A percentile compares a stretch with the other conserved stretches of the same genome.
Evolutionary conservation across 2,113 vertebrate species (phyloP).

Genomic region (Glareola pratincola): DNA sequence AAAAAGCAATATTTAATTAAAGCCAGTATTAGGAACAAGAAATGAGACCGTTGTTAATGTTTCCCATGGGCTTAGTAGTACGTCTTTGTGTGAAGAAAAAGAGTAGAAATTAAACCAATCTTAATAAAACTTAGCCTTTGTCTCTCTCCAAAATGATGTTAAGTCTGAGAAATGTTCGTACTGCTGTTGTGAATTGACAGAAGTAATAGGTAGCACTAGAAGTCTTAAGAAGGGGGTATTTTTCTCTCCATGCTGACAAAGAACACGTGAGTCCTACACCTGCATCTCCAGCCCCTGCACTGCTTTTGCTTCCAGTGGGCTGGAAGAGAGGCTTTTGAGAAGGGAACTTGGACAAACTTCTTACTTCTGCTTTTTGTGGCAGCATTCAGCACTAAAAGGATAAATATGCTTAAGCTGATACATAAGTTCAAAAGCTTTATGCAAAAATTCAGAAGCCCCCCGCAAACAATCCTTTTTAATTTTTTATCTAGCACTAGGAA

Average conservation of each 20-base stretch:
- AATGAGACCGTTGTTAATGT: neutral
- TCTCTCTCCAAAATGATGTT: neutral
- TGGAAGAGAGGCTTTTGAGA: neutral
- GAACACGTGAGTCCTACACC: neutral
- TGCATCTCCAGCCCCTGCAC: neutral
- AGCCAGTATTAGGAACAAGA: neutral
- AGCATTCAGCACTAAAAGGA: neutral
- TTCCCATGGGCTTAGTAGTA: neutral
- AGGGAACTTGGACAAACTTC: neutral
- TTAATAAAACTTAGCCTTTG: constrained; percentile 16
- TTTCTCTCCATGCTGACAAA: neutral
- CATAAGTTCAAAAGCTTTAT: neutral
- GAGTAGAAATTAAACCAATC: constrained; percentile 22
- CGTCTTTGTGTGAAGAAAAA: neutral
- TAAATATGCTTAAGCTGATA: neutral
- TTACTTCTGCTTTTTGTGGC: neutral
- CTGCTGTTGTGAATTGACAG: neutral
- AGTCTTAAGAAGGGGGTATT: neutral
- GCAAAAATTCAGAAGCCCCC: neutral
- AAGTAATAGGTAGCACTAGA: neutral
- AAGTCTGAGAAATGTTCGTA: neutral
- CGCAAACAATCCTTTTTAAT: neutral
- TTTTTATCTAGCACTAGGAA: neutral
- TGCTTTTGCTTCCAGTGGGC: neutral
- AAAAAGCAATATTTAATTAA: constrained; percentile 35